Evolutionary conservation across 2,797 vertebrate genomes (phyloP), one percentile per base, ranked within the genome.

Genomic region (Etheostoma perlongum): DNA sequence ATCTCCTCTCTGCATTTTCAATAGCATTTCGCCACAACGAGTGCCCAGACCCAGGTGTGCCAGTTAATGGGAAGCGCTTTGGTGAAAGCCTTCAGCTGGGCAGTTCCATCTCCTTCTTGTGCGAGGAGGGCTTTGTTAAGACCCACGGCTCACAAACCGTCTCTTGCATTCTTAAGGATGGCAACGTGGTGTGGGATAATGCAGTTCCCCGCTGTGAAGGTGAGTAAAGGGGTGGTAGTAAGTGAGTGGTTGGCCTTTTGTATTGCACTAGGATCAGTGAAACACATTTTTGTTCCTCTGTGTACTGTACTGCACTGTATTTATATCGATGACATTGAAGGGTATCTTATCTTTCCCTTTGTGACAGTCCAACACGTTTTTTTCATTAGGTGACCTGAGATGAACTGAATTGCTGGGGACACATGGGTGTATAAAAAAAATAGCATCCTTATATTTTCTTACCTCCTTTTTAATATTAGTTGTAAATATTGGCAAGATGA

Each of bases 81-180:
- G 98, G 98, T 0, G 97, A 98, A 81, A 99, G 96, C 83, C 96
- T 99, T 3, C 98, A 99, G 89, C 96, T 99, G 14, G 98, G 98
- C 53, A 99, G 97, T 80, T 99, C 98, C 0, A 97, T 99, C 85
- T 99, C 98, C 2, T 99, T 99, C 90, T 92, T 99, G 9, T 99
- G 98, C 0, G 97, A 99, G 0, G 98, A 99, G 76, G 98, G 98
- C 30, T 99, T 99, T 68, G 95, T 99, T 0, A 96, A 98, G 84
- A 99, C 98, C 0, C 97, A 99, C 0, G 98, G 98, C 86, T 97
- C 98, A 0, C 97, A 99, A 80, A 99, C 96, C 42, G 87, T 99
- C 89, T 98, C 98, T 72, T 99, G 98, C 74, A 95, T 99, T 79
- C 92, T 99, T 80, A 98, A 99, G 90, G 98, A 99, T 23, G 98